These are phyloP conservation scores for Chiridota heheva DNA, from an alignment of 35 echinoderm and acorn worm species.

Conservation along the genomic window DNA sequence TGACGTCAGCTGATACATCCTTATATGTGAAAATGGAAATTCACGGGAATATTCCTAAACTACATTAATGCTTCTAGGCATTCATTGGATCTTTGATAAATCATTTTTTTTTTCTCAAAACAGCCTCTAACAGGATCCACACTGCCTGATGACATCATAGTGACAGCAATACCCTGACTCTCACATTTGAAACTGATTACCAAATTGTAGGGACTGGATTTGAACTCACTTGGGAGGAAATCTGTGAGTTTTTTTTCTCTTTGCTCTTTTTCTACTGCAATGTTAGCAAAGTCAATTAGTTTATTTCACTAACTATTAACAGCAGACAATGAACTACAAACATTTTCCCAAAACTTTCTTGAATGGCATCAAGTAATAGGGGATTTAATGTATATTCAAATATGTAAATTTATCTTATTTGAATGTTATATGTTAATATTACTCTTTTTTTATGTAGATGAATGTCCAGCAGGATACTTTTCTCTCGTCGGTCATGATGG, in stretches of 20 bases:
- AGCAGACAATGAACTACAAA: too few relatives aligned
- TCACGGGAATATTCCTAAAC: too few relatives aligned
- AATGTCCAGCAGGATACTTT: constrained; percentile 75
- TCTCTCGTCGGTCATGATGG: constrained; percentile 40
- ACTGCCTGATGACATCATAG: constrained; percentile 72
- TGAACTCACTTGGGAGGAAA: constrained; percentile 59
- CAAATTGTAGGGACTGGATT: constrained; percentile 45
- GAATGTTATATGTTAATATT: neutral
- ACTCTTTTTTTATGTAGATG: too few relatives aligned
- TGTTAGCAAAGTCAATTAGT: too few relatives aligned
- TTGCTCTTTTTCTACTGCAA: too few relatives aligned
- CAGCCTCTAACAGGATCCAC: constrained; percentile 62
- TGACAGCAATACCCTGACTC: constrained; percentile 38
- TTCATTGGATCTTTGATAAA: too few relatives aligned
- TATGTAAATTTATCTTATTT: neutral
- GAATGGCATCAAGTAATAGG: too few relatives aligned
- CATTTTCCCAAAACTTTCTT: neutral
- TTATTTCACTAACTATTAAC: too few relatives aligned
- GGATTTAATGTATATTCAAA: too few relatives aligned
- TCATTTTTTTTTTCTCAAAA: neutral
- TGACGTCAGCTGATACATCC: too few relatives aligned
- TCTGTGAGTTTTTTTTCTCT: constrained; percentile 68
- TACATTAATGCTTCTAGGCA: too few relatives aligned
- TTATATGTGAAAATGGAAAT: too few relatives aligned
- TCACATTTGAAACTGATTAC: constrained; percentile 59